phyloP scores from a whole-genome alignment of 2,888 invertebrate species.

The Cataglyphis cursor region DNA sequence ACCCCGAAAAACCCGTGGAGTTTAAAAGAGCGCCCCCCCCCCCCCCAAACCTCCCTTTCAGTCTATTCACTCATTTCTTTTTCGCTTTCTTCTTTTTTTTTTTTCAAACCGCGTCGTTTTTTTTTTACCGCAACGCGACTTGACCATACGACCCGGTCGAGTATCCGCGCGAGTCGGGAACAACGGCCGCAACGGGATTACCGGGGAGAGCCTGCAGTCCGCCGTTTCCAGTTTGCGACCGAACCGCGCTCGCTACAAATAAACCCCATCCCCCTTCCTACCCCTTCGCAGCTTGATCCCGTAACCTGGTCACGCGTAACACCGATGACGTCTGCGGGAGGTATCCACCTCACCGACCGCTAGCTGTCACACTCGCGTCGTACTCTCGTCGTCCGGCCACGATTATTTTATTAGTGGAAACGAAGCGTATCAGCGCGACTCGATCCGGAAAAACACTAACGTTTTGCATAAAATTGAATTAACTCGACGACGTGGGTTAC shows the following conservation, averaged over 20 bases:
- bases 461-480: constrained; percentile 28
- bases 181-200: constrained; percentile 66
- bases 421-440: constrained; percentile 3
- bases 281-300: constrained; percentile 19
- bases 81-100: constrained; percentile 2
- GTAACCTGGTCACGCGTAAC: constrained; percentile 65
- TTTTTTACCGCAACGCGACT: constrained; percentile 29
- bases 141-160: constrained; percentile 34
- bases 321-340: constrained; percentile 18
- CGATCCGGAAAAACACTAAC: constrained; percentile 34
- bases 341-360: constrained; percentile 30
- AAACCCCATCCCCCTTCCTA: constrained; percentile 35
- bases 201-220: constrained; percentile 20
- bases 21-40: constrained; percentile 67
- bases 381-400: constrained; percentile 10
- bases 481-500: not conserved
- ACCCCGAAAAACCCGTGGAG: constrained; percentile 70
- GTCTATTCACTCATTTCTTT: not conserved
- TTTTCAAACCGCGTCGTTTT: constrained; percentile 39
- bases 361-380: constrained; percentile 26
- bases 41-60: constrained; percentile 21
- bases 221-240: constrained; percentile 71
- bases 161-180: constrained; percentile 58
- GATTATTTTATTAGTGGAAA: constrained; percentile 50
- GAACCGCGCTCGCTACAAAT: constrained; percentile 55